Percentiles rank a stretch among this genome's conserved stretches.
These are phyloP conservation scores for Epinotia bilunana DNA, from an alignment of 2,888 invertebrate genomes.

Conservation along the genomic window DNA sequence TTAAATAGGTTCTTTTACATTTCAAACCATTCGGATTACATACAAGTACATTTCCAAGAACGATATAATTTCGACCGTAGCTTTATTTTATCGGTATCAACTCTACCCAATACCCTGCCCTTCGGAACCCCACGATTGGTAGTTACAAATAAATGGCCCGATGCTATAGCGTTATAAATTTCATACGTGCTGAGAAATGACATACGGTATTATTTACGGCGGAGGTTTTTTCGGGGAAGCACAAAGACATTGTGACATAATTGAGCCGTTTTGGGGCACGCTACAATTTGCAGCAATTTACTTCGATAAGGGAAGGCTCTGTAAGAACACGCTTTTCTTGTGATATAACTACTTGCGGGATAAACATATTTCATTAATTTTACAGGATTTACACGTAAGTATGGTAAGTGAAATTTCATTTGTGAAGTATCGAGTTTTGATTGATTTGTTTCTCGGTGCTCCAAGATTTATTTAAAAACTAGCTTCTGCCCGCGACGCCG, in stretches of 20 bases:
- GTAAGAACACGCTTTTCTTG: slow-evolving; percentile 3
- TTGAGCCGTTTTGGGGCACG: slow-evolving; percentile 78
- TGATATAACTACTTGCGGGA: not conserved
- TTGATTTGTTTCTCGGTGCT: no score
- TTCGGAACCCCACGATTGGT: slow-evolving; percentile 32
- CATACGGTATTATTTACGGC: slow-evolving; percentile 84
- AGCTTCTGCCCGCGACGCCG: no score
- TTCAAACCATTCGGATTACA: not conserved
- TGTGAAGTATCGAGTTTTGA: no score
- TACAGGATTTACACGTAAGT: not conserved
- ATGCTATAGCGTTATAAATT: slow-evolving; percentile 79
- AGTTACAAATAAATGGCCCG: slow-evolving; percentile 83
- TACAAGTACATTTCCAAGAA: slow-evolving; percentile 3
- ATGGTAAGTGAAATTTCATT: no score
- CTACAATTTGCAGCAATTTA: slow-evolving; percentile 56
- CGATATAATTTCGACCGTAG: not conserved
- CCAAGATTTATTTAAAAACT: no score
- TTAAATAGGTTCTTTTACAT: not conserved
- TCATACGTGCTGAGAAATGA: slow-evolving; percentile 85
- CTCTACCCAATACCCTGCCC: slow-evolving; percentile 19
- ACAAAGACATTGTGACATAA: slow-evolving; percentile 82
- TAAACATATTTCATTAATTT: not conserved
- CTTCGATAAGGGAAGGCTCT: slow-evolving; percentile 25
- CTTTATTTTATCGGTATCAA: slow-evolving; percentile 30
- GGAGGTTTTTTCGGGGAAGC: slow-evolving; percentile 71